Evolutionary conservation across 2,888 invertebrate species (phyloP), one percentile per base, ranked within the genome.

Genomic region (Lutraria lutraria): DNA sequence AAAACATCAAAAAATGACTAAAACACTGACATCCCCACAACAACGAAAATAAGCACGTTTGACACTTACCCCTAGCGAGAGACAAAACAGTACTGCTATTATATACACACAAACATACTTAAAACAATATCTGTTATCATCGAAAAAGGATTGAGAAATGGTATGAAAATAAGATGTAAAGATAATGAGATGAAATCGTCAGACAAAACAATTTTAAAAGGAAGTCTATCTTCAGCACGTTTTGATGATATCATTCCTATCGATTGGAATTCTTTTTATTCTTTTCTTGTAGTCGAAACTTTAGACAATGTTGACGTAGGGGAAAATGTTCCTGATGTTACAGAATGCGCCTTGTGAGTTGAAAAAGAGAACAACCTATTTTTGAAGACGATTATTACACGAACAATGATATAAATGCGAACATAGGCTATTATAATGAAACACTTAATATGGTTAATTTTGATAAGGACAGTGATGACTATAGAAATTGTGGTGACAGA

Each of bases 181-280:
- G 63, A 68, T 68, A 68, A 68, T 25, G n/a, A 68, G 63, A 68
- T 68, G 25, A 68, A n/a, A 68, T 68, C 63, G 21, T 8, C 63
- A 0, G 63, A 68, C 63, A 68, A 25, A 68, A 68, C 21, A 12
- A 68, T 3, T 68, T 68, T 25, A 25, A 68, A 68, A 68, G 63
- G 25, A 68, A 68, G 25, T 68, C 12, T 68, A 68, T 68, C 63
- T 25, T 25, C 63, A n/a, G 25, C 21, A n/a, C n/a, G 63, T 68
- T 68, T 25, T 68, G 63, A 68, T 68, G 25, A 68, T 21, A 68
- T 68, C n/a, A 68, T 25, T 25, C 25, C n/a, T 68, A 68, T 68
- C n/a, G 63, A 68, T 68, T n/a, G 63, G n/a, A n/a, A 68, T 68
- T 68, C 63, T 68, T 68, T 56, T 16, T 12, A 56, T 56, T n/a